phyloP scores from a whole-genome alignment of 2,888 invertebrate genomes.

The Acanthosoma haemorrhoidale region DNA sequence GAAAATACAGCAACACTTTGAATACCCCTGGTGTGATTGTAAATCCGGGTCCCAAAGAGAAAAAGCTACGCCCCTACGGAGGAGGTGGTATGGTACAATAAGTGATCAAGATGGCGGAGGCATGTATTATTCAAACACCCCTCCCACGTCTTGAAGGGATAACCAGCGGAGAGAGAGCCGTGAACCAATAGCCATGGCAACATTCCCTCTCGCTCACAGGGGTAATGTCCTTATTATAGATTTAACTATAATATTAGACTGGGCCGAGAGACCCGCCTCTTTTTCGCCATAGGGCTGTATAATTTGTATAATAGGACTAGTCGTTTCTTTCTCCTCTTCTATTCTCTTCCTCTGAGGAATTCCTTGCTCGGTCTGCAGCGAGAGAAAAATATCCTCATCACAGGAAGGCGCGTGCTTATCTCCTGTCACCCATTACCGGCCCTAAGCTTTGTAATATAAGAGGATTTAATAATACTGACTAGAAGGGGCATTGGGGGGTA shows the following conservation, averaged over 20 bases:
- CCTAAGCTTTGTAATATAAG: background rate
- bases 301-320: slow-evolving; percentile 24
- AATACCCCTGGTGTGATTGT: background rate
- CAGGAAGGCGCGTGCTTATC: background rate
- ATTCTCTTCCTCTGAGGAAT: background rate
- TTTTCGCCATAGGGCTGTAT: slow-evolving; percentile 24
- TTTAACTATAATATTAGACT: slow-evolving; percentile 24
- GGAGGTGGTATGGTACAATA: slow-evolving; percentile 8
- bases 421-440: slow-evolving; percentile 16
- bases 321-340: background rate
- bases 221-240: slow-evolving; percentile 19
- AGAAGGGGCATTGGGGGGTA: background rate
- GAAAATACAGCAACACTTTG: background rate
- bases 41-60: background rate
- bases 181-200: background rate
- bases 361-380: background rate
- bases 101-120: slow-evolving; percentile 2
- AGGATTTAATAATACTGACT: slow-evolving; percentile 18
- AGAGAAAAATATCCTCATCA: slow-evolving; percentile 14
- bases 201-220: background rate
- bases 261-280: background rate
- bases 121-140: slow-evolving; percentile 10
- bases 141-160: slow-evolving; percentile 19
- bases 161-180: background rate
- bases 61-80: background rate